Conservation (phyloP, 2,797 vertebrate species). For the Spinus olivaceus region DNA sequence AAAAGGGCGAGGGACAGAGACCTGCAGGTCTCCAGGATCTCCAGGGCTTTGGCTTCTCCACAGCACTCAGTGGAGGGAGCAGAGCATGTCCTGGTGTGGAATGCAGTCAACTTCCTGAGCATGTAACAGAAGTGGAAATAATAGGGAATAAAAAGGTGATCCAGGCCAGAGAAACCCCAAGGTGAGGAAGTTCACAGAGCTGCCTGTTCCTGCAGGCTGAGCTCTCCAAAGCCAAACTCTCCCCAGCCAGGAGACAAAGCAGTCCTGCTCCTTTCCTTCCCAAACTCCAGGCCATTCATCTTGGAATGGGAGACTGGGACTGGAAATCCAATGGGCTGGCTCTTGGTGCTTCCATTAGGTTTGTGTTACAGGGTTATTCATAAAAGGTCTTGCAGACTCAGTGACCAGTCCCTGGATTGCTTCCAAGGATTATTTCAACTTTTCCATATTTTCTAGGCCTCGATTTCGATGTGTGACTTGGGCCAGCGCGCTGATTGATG, state of each 20-base stretch:
- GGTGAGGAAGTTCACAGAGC: neutral
- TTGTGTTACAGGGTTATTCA: neutral
- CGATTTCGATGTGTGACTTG: neutral
- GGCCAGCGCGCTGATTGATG: constrained; percentile 4
- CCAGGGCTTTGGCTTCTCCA: neutral
- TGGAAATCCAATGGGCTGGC: neutral
- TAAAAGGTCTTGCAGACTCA: neutral
- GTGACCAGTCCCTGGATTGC: neutral
- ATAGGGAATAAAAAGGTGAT: neutral
- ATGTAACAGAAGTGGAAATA: neutral
- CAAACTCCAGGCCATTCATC: neutral
- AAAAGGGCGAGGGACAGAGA: neutral
- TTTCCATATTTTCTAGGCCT: constrained; percentile 41
- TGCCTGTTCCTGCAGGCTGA: neutral
- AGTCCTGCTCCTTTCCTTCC: neutral
- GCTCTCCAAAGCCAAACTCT: neutral
- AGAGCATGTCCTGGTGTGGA: neutral
- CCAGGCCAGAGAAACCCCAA: neutral
- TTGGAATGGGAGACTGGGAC: neutral
- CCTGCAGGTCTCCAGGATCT: neutral
- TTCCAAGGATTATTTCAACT: constrained; percentile 49
- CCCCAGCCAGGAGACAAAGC: neutral
- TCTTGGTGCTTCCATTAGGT: neutral
- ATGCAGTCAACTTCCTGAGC: neutral
- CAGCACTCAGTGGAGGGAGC: neutral